These are phyloP conservation scores for Falco peregrinus DNA, from an alignment of 2,797 vertebrate species.

Conservation along the genomic window DNA sequence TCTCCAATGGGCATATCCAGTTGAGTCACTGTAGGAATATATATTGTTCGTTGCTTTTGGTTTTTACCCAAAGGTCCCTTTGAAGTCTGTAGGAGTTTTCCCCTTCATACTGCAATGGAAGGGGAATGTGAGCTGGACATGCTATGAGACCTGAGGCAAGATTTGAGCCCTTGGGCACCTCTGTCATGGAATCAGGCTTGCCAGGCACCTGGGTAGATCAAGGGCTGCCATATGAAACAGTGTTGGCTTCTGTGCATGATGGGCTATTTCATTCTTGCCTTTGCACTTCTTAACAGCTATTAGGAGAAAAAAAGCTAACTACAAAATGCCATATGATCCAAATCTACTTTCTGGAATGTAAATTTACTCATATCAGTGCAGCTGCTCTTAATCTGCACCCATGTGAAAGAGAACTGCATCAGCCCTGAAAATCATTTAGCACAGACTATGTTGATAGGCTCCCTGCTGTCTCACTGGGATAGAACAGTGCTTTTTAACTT, in stretches of 20 bases:
- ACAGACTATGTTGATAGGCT: constrained; percentile 45
- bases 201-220: not conserved
- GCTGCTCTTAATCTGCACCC: not conserved
- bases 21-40: not conserved
- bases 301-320: not conserved
- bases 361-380: not conserved
- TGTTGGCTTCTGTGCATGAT: not conserved
- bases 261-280: not conserved
- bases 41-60: not conserved
- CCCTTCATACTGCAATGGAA: not conserved
- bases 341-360: not conserved
- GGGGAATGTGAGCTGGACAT: not conserved
- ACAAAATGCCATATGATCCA: constrained; percentile 15
- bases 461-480: not conserved
- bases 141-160: not conserved
- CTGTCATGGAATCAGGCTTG: not conserved
- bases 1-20: not conserved
- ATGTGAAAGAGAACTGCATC: not conserved
- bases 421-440: constrained; percentile 6
- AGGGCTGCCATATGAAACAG: not conserved
- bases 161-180: not conserved
- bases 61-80: not conserved
- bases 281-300: constrained; percentile 7
- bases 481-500: constrained; percentile 31
- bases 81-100: not conserved